Percentiles rank a stretch among this genome's conserved stretches.
phyloP scores from a whole-genome alignment of 2,113 vertebrate genomes.

The Ciconia stormi region DNA sequence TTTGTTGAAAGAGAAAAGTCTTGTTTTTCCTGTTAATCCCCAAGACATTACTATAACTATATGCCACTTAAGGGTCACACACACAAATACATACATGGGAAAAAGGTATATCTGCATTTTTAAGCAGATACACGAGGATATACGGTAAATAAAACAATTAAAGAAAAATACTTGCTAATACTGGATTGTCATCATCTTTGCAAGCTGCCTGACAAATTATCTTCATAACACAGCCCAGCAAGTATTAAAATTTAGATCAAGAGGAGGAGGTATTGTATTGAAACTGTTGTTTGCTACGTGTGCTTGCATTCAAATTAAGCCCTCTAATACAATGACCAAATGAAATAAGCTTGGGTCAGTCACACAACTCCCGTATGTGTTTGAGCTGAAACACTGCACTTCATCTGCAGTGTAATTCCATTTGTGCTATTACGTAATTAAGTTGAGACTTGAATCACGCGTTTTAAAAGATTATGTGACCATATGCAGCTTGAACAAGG shows the following conservation, averaged over 20 bases:
- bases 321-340: slow-evolving; percentile 73
- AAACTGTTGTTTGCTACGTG: not conserved
- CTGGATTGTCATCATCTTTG: not conserved
- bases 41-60: fast-evolving
- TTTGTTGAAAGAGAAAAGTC: not conserved
- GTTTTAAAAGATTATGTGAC: slow-evolving; percentile 97
- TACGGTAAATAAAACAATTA: not conserved
- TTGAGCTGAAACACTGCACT: slow-evolving; percentile 78
- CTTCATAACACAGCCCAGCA: not conserved
- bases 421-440: slow-evolving; percentile 98
- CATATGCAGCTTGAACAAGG: slow-evolving; percentile 92
- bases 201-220: slow-evolving; percentile 17
- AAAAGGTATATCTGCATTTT: not conserved
- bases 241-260: not conserved
- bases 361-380: slow-evolving; percentile 68
- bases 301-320: slow-evolving; percentile 49
- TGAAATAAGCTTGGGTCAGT: slow-evolving; percentile 71
- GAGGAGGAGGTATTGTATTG: not conserved
- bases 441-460: slow-evolving; percentile 88
- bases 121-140: fast-evolving
- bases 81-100: not conserved
- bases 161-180: not conserved
- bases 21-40: not conserved
- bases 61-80: not conserved
- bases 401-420: slow-evolving; percentile 90